Base-by-base conservation (phyloP, 2,888 invertebrate genomes). In the Tenthredo amoena region DNA sequence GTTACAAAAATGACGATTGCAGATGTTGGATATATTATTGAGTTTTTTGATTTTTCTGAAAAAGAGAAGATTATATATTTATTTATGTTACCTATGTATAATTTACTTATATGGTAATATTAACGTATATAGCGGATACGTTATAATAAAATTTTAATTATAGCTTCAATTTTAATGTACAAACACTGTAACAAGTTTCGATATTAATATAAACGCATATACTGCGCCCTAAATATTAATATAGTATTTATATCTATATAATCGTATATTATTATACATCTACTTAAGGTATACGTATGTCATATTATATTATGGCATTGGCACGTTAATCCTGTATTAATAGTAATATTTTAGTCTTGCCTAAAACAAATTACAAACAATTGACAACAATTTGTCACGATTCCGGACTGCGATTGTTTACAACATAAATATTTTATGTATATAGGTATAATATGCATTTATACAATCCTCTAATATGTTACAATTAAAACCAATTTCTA, bases 321-420 rank as follows among this genome's bases (percentile, higher is more conserved):
- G 85, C 86, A 77, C 82, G 84, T 83, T 85, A 34, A 74, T 87
- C 85, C 86, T 86, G 85, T 86, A 85, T 85, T 87, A 65, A 43
- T 43, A 62, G 37, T 79, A 47, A 47, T 47, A 85, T 84, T 65
- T 7, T 79, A 84, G 43, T 84, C 62, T 72, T 76, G 84, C 74
- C 55, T 84, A 76, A 34, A 84, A 84, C 47, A 15, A 40, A 76
- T 40, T 77, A 87, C 84, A 86, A 88, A 90, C 88, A 88, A 90
- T 88, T 89, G 88, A 89, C 88, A 89, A 89, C 86, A 89, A 87
- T 62, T n/a, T 6, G n/a, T 12, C 10, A 40, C n/a, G 40, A 58
- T 62, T 62, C 21, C 10, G 58, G n/a, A 55, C 37, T 55, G 3
- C 55, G 74, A n/a, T 76, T 47, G 6, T 40, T 21, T 47, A 7